Conservation (phyloP, 2,888 invertebrate genomes). For the Mycalesis mineus region DNA sequence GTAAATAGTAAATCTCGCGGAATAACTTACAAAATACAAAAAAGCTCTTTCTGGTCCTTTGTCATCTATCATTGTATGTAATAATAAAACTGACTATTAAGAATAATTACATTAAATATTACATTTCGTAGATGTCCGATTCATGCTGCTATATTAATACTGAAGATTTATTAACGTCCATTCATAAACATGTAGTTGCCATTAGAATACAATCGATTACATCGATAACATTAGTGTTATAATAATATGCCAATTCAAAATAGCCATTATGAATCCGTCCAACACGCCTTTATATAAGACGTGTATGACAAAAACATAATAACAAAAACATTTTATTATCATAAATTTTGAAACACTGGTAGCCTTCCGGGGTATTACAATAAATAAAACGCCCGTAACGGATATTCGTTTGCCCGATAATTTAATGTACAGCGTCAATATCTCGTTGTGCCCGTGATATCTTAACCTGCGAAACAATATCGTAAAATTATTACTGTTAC, state of each 20-base stretch:
- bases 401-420: conserved; percentile 4
- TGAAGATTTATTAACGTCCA: conserved; percentile 8
- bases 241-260: not conserved
- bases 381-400: conserved; percentile 3
- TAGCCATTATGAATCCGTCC: not conserved
- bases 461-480: conserved; percentile 80
- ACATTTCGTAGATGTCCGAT: not conserved
- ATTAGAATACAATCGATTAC: conserved; percentile 6
- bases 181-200: not conserved
- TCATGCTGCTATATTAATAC: conserved; percentile 11
- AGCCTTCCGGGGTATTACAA: not conserved
- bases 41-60: conserved; percentile 33
- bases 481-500: conserved; percentile 13
- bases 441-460: conserved; percentile 96
- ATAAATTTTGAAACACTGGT: conserved; percentile 10
- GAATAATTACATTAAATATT: not conserved
- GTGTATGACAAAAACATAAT: too few relatives aligned
- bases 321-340: not conserved
- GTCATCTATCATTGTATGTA: conserved; percentile 6
- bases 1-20: conserved; percentile 44
- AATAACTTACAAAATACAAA: conserved; percentile 36
- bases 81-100: conserved; percentile 4
- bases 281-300: not conserved
- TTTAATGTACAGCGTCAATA: conserved; percentile 85
- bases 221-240: not conserved